Evolutionary conservation across 2,888 invertebrate species (phyloP), one percentile per base, ranked within the genome.

Genomic region (Athrips mouffetella): DNA sequence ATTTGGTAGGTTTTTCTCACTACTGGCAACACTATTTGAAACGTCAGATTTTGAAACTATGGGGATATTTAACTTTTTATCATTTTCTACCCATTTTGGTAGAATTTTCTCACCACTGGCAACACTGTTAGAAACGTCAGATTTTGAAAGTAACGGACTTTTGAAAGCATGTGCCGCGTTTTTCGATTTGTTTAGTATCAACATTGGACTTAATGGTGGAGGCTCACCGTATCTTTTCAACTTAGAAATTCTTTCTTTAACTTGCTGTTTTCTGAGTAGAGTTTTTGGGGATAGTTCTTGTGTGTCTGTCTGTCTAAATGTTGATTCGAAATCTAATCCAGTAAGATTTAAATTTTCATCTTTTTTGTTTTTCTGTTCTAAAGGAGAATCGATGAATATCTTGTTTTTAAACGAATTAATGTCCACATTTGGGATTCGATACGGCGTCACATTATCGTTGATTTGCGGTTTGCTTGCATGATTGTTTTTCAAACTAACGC

Each of bases 201-300:
- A 70, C 15, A 91, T 76, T 0, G 88, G 80, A n/a, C 86, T 83
- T n/a, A 91, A 62, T 1, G 89, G 81, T 0, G 91, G 90, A 0
- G 91, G 89, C 62, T 89, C 87, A 0, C 89, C 91, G 39, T 91
- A 91, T 62, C 75, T 76, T 69, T 81, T 81, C 45, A 91, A 65
- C 65, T 74, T 89, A 1, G 88, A 84, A 4, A 91, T 80, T 59
- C 84, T 89, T 48, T 81, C 80, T 8, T 76, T 70, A 0, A 82
- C 67, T 48, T 69, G 71, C 21, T 65, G 73, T 55, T 81, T 86
- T 31, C 81, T 69, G 25, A 67, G 49, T 37, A 80, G 54, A 0
- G 59, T 54, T 54, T 72, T 72, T 1, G 80, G 76, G 0, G 81
- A 73, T 7, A 81, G 23, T 0, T 76, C 67, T 55, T 76, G 69